phyloP scores from a whole-genome alignment of 2,888 invertebrate genomes.

The Liodrosophila aerea region DNA sequence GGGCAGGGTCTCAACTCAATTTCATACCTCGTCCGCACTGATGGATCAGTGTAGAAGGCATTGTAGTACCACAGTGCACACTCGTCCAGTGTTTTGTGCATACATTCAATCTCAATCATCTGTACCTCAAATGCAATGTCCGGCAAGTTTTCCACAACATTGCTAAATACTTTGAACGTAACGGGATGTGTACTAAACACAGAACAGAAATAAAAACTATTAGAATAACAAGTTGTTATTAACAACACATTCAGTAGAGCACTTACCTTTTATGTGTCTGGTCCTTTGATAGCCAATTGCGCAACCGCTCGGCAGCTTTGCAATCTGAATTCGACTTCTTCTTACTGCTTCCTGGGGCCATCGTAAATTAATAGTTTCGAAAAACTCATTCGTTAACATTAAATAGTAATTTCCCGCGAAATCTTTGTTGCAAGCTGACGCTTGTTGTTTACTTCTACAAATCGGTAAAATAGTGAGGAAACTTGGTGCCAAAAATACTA shows the following conservation, averaged over 20 bases:
- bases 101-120: background rate
- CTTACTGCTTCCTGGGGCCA: constrained; percentile 18
- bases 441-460: too few species aligned
- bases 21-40: constrained; percentile 36
- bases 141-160: constrained; percentile 32
- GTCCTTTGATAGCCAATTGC: constrained; percentile 28
- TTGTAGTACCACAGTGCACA: constrained; percentile 57
- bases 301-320: constrained; percentile 17
- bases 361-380: background rate
- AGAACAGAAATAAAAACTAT: background rate
- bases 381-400: too few species aligned
- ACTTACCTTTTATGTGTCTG: constrained; percentile 15
- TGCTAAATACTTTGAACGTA: constrained; percentile 33
- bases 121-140: constrained; percentile 54
- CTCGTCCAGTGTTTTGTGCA: constrained; percentile 36
- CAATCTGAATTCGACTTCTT: constrained; percentile 21
- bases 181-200: constrained; percentile 28
- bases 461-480: too few species aligned
- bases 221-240: too few species aligned
- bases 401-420: too few species aligned
- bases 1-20: constrained; percentile 36
- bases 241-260: too few species aligned
- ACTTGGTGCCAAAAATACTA: too few species aligned
- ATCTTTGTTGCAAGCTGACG: too few species aligned
- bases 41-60: constrained; percentile 38